Conservation (phyloP, 2,888 invertebrate species). For the Oscheius sp. region DNA sequence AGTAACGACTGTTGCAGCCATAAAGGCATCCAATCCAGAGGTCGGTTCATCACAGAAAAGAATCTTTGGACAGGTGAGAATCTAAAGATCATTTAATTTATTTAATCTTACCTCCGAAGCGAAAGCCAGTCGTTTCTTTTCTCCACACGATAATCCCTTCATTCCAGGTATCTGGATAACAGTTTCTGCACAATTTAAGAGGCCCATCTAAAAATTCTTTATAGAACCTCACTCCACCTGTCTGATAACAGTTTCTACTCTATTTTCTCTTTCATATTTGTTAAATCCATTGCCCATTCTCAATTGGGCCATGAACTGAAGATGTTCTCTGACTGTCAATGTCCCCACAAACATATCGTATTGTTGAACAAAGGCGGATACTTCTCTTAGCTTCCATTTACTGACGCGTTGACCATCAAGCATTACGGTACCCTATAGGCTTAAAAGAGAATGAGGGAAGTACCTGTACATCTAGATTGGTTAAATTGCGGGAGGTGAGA, state of each 20-base stretch:
- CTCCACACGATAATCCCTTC: slow-evolving; percentile 88
- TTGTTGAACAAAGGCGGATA: slow-evolving; percentile 88
- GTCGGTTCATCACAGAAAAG: slow-evolving; percentile 75
- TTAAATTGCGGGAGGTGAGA: slow-evolving; percentile 79
- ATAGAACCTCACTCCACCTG: slow-evolving; percentile 43
- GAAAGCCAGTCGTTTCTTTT: slow-evolving; percentile 88
- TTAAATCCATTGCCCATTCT: slow-evolving; percentile 81
- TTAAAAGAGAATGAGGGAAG: not conserved
- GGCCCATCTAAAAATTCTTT: slow-evolving; percentile 77
- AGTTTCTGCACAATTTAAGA: slow-evolving; percentile 80
- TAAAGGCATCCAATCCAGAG: slow-evolving; percentile 73
- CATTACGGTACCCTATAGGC: slow-evolving; percentile 40
- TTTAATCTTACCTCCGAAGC: slow-evolving; percentile 85
- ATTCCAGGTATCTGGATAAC: slow-evolving; percentile 81
- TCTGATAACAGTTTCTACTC: slow-evolving; percentile 78
- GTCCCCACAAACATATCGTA: slow-evolving; percentile 83
- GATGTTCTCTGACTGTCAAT: slow-evolving; percentile 86
- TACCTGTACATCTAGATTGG: slow-evolving; percentile 44
- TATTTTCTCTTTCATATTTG: slow-evolving; percentile 76
- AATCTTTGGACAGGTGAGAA: slow-evolving; percentile 74
- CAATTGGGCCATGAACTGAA: slow-evolving; percentile 79
- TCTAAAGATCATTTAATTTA: slow-evolving; percentile 58
- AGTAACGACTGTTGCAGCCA: slow-evolving; percentile 61
- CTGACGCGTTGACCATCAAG: slow-evolving; percentile 53
- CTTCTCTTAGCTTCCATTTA: slow-evolving; percentile 56